Evolutionary conservation across 2,797 vertebrate species (phyloP), one percentile per base, ranked within the genome.

Genomic region (Paedocypris micromegethes): DNA sequence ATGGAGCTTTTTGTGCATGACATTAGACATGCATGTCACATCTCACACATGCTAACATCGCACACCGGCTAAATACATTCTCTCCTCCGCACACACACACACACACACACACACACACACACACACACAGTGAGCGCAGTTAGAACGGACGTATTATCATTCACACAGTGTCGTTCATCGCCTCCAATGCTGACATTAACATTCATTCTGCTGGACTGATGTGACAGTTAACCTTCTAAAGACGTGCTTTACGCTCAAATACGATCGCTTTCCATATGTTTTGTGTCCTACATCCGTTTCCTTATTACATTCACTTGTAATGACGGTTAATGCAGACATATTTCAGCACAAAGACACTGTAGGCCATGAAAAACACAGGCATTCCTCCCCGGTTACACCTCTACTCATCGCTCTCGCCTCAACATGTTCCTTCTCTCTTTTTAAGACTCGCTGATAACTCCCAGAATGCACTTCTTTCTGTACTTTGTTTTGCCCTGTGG

Each of bases 171-270:
- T 70, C 68, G 60, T 63, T 70, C 68, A 70, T 70, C 45, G 53
- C 68, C 68, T 70, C 41, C 68, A 45, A 58, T 64, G 60, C 68
- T 70, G 68, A 70, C 68, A 70, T 70, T 70, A 70, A 70, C 68
- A 70, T 63, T 70, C 68, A 58, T 70, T 70, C 68, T 57, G 54
- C 60, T 64, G 45, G 53, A 70, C 60, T 64, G 68, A 63, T 70
- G 60, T 70, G 68, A 64, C 60, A 45, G 60, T 70, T 70, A 70
- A 64, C 68, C 68, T 70, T 70, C 60, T 51, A 64, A 54, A 64
- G 60, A 69, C 54, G 56, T 42, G 9, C 47, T 40, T 9, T 37
- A 38, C 51, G 54, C 58, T 59, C 59, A 43, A 37, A 9, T 53
- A 45, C 41, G 48, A 42, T 70, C 45, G 49, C 40, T 58, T 52